Percentiles rank a stretch among this genome's conserved stretches.
Conservation (phyloP, 2,888 invertebrate genomes). For the Nasonovia ribisnigri region DNA sequence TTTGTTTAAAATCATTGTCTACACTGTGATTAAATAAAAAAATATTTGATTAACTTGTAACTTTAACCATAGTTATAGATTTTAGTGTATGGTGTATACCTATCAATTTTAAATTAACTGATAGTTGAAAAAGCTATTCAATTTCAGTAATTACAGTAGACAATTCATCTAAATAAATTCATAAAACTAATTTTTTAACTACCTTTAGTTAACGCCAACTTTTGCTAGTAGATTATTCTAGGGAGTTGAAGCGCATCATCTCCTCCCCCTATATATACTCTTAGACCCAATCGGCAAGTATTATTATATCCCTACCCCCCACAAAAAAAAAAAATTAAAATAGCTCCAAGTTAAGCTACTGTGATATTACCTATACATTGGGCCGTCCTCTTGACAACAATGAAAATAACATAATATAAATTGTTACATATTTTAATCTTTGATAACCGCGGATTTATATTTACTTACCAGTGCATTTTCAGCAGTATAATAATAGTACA, state of each 20-base stretch:
- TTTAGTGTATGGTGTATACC: not conserved
- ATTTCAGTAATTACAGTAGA: not conserved
- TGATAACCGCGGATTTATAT: not conserved
- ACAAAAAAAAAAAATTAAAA: not conserved
- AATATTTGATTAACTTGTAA: not conserved
- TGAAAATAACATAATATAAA: not conserved
- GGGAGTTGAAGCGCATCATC: too few species aligned
- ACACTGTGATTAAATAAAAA: not conserved
- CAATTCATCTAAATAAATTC: not conserved
- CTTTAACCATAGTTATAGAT: not conserved
- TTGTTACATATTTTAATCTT: not conserved
- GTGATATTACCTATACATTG: not conserved
- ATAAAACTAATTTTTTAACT: not conserved
- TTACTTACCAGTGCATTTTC: not conserved
- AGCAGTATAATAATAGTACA: not conserved
- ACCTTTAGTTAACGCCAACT: not conserved
- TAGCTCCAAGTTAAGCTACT: not conserved
- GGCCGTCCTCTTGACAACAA: not conserved
- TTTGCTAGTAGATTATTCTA: not conserved
- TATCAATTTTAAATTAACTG: not conserved
- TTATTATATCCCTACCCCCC: too few species aligned
- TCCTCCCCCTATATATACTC: too few species aligned
- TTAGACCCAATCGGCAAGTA: too few species aligned
- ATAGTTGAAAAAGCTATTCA: not conserved
- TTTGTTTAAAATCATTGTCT: not conserved